Conservation (phyloP, 1,140 invertebrate species). For the Pseudomyrmex concolor region DNA sequence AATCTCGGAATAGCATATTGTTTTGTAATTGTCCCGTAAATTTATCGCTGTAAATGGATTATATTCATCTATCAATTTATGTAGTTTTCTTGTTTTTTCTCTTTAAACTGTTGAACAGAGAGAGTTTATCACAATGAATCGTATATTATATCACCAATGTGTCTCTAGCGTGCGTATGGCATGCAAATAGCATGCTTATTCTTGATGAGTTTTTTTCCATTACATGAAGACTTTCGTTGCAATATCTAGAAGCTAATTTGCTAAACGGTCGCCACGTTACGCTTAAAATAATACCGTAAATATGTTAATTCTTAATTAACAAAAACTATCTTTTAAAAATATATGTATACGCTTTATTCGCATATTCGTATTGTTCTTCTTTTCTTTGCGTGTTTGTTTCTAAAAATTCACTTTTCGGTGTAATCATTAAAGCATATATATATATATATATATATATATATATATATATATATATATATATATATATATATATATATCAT, state of each 20-base stretch:
- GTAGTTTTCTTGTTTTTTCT: conserved; percentile 45
- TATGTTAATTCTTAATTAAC: conserved; percentile 33
- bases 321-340: conserved; percentile 3
- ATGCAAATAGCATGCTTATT: conserved; percentile 19
- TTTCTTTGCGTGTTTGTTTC: too few species aligned
- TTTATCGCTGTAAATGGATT: conserved; percentile 60
- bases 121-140: conserved; percentile 71
- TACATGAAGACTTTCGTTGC: conserved; percentile 42
- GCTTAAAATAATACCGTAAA: conserved; percentile 15
- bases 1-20: conserved; percentile 72
- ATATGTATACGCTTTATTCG: too few species aligned
- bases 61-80: conserved; percentile 44
- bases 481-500: too few species aligned
- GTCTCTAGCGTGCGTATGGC: conserved; percentile 62
- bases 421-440: too few species aligned
- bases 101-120: conserved; percentile 75
- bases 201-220: conserved; percentile 15
- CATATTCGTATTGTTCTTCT: too few species aligned
- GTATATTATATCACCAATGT: conserved; percentile 58
- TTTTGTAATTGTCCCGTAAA: conserved; percentile 63
- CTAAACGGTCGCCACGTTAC: conserved; percentile 39
- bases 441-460: too few species aligned
- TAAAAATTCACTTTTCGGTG: background rate
- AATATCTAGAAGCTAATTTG: conserved; percentile 42
- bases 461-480: too few species aligned